Evolutionary conservation across 2,113 vertebrate genomes (phyloP), one percentile per base, ranked within the genome.

Genomic region (Oreochromis aureus): DNA sequence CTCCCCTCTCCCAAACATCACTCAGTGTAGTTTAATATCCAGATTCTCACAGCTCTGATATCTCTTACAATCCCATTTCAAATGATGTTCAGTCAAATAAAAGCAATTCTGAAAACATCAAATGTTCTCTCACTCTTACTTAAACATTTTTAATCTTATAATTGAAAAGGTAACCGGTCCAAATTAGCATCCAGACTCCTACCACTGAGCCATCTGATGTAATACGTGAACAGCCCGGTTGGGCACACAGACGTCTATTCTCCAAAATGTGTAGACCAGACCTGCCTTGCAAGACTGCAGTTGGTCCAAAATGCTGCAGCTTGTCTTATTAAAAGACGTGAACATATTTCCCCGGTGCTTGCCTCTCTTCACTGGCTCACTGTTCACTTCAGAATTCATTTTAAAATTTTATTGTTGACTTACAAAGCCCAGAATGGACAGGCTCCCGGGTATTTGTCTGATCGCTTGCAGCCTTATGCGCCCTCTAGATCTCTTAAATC

Each of bases 371-470:
- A 63, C 59, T 34, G 30, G 59, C 6, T 63, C 16, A 30, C 30
- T 19, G 30, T 63, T 4, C 16, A 63, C 10, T 63, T 2, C 59
- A 19, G 6, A 11, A 63, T 63, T 63, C 3, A 63, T 63, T 63
- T 11, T 34, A 63, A 3, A 63, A 63, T 34, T 3, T 34, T 63
- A 63, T 63, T 34, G 3, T 19, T 19, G 16, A 11, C 59, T 34
- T 34, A 63, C 9, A 63, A 63, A 1, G 2, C 3, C 2, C 59
- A 19, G 59, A 63, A 34, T 34, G 59, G 59, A 63, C 9, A 63
- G 30, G 9, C 59, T 63, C 59, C 10, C 0, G 2, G 18, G 1
- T 1, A 63, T 63, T 63, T 63, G 8, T 36, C 36, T 36, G 36
- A 36, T 3, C 36, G 1, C 36, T 9, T 36, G 36, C 8, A 63